A percentile compares a stretch with the other conserved stretches of the same genome.
Evolutionary conservation across 1,140 invertebrate genomes (phyloP).

Genomic region (Drosophila sproati): DNA sequence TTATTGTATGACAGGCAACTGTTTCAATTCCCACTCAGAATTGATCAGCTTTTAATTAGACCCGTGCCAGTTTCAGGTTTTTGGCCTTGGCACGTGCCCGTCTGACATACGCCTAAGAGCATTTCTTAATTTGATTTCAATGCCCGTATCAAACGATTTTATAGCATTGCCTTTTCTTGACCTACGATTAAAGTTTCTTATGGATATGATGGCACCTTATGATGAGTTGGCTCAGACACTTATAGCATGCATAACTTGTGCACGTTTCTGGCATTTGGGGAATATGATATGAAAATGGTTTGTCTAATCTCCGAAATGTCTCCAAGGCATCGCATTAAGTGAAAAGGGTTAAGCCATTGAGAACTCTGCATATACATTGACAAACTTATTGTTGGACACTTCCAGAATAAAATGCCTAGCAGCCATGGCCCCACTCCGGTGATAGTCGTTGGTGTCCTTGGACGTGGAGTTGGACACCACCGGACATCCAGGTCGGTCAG

Average conservation of each 20-base stretch:
- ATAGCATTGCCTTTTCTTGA: constrained; percentile 13
- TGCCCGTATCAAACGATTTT: constrained; percentile 12
- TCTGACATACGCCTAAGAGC: constrained; percentile 12
- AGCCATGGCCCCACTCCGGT: neutral
- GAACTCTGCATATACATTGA: constrained; percentile 10
- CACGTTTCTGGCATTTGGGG: constrained; percentile 18
- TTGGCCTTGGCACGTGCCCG: constrained; percentile 15
- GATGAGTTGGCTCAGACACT: neutral
- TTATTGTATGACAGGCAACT: constrained; percentile 18
- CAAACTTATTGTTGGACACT: constrained; percentile 34
- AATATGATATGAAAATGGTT: constrained; percentile 54
- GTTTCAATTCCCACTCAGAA: constrained; percentile 31
- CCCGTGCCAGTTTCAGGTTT: neutral
- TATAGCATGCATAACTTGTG: constrained; percentile 26
- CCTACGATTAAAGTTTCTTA: constrained; percentile 28
- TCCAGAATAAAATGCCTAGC: constrained; percentile 19
- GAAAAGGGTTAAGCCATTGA: constrained; percentile 59
- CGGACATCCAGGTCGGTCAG: neutral
- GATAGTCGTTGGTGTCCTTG: constrained; percentile 11
- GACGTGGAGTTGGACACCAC: constrained; percentile 1
- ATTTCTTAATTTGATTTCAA: constrained; percentile 22
- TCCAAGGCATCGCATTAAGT: constrained; percentile 14
- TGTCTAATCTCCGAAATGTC: constrained; percentile 26
- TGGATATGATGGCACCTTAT: constrained; percentile 8
- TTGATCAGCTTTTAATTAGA: constrained; percentile 30